Base-by-base conservation (phyloP, 1,140 invertebrate genomes). In the Amphibalanus amphitrite region DNA sequence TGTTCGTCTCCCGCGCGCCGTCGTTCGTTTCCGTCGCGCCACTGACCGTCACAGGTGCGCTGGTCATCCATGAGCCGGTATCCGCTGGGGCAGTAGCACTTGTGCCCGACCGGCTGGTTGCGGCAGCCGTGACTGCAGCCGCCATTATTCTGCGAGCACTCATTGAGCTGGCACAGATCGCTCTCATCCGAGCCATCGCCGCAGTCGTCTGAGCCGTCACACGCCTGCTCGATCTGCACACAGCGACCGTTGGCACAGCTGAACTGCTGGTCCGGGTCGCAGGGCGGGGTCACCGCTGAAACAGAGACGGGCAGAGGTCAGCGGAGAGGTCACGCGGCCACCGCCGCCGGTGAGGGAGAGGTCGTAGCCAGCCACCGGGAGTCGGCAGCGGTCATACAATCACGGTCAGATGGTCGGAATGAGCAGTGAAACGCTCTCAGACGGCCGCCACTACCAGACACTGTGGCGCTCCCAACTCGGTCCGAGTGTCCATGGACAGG, bases 71-170 rank as follows among this genome's bases (percentile, higher is more conserved):
- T 78, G 0, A 92, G 82, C 75, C 85, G 85, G 79, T 86, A 93
- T 59, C 91, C 91, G 59, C 82, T 80, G 26, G 85, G 82, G 78
- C 92, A 94, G 33, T 88, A 86, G 76, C 91, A 93, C 78, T 87
- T 86, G 78, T 86, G 90, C 0, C 89, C 88, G 67, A 87, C 87
- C 0, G 86, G 85, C 17, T 87, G 85, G 77, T 93, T 90, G 0
- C 90, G 82, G 78, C 91, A 93, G 69, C 82, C 82, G 78, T 96
- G 91, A 25, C 87, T 86, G 79, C 93, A 95, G n/a, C 89, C 89
- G 3, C 92, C 92, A 77, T 95, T 95, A 75, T 90, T 86, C 28
- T 82, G 80, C 3, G 81, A 77, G 76, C 93, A 96, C 77, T 92
- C 91, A 78, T 95, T 90, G 17, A 85, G 80, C 0, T 85, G 86